These are phyloP conservation scores for Oryzias curvinotus DNA, from an alignment of 2,113 vertebrate species.

Conservation along the genomic window DNA sequence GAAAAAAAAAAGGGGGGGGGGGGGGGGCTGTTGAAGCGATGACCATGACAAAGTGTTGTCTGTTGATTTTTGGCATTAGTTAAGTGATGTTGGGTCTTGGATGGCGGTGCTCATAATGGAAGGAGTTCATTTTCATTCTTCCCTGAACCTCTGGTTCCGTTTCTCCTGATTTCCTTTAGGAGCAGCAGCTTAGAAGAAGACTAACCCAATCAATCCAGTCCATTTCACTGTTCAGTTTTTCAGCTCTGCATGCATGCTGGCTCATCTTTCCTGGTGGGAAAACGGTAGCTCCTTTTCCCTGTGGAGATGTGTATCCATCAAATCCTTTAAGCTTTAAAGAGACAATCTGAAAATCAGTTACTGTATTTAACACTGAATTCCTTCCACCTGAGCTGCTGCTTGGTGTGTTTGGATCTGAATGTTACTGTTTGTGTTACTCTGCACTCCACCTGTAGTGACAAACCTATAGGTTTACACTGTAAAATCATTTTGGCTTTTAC, in stretches of 20 bases:
- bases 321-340: constrained; percentile 19
- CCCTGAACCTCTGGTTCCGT: background rate
- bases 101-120: constrained; percentile 17
- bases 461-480: constrained; percentile 60
- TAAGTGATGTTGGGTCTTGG: constrained; percentile 14
- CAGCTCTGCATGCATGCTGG: constrained; percentile 20
- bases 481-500: constrained; percentile 52
- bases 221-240: constrained; percentile 50
- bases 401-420: constrained; percentile 21
- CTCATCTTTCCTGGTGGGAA: constrained; percentile 5
- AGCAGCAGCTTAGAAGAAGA: constrained; percentile 27
- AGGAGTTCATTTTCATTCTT: constrained; percentile 28
- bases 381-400: constrained; percentile 29
- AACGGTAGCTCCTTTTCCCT: constrained; percentile 1
- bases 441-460: constrained; percentile 37
- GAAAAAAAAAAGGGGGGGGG: too few relatives aligned
- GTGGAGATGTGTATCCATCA: background rate
- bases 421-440: constrained; percentile 30
- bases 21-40: constrained; percentile 21
- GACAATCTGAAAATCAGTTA: constrained; percentile 47
- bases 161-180: constrained; percentile 24
- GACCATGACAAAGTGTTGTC: constrained; percentile 14
- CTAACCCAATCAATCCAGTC: constrained; percentile 42
- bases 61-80: constrained; percentile 6
- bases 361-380: constrained; percentile 63